These are phyloP conservation scores for Helicorthomorpha holstii DNA, from an alignment of 1,140 invertebrate species.

Conservation along the genomic window DNA sequence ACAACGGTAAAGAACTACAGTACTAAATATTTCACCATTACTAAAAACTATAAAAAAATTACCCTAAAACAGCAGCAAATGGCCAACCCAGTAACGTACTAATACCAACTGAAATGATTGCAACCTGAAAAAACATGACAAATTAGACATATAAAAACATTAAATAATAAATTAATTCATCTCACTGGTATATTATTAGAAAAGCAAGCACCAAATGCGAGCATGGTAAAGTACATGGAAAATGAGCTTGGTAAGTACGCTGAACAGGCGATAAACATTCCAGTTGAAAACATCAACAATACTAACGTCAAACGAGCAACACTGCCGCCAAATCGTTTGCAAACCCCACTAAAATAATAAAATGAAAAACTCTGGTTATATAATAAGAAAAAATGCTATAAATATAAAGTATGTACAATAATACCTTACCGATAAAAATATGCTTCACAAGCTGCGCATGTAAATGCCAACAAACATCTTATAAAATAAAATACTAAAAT, in stretches of 20 bases:
- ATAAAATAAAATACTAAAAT: constrained; percentile 79
- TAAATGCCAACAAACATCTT: constrained; percentile 59
- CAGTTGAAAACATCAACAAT: constrained; percentile 68
- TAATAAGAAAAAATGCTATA: no score
- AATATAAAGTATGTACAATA: no score
- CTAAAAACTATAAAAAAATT: no score
- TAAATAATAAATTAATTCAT: constrained; percentile 17
- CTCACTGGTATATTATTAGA: constrained; percentile 38
- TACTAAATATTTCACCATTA: no score
- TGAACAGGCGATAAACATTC: constrained; percentile 75
- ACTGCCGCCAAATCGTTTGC: constrained; percentile 73
- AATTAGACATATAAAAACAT: constrained; percentile 21
- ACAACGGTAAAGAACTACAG: no score
- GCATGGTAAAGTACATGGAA: constrained; percentile 65
- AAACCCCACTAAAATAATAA: constrained; percentile 50
- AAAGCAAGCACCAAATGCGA: constrained; percentile 75
- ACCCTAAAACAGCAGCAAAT: constrained; percentile 72
- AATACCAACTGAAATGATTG: constrained; percentile 64
- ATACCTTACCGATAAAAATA: constrained; percentile 85
- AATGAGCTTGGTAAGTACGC: constrained; percentile 89
- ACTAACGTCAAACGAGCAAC: constrained; percentile 65
- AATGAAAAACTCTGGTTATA: constrained; percentile 6
- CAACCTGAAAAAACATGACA: constrained; percentile 35
- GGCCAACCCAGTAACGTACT: constrained; percentile 74
- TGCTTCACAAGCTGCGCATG: constrained; percentile 65